Conservation (phyloP, 2,888 invertebrate genomes). For the Epiblema foenella region DNA sequence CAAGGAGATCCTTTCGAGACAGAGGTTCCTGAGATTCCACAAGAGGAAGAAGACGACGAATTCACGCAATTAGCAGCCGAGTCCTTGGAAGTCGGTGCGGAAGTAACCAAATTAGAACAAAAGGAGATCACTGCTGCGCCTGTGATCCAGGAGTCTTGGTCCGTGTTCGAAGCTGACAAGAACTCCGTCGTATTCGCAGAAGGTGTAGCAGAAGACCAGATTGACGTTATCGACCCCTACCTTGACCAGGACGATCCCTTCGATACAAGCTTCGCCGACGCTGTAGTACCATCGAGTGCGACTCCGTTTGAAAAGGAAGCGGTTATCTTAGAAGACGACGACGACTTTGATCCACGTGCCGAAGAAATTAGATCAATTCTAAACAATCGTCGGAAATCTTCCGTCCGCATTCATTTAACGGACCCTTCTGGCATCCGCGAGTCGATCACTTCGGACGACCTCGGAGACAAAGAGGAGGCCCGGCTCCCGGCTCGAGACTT, state of each 20-base stretch:
- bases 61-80: conserved; percentile 92
- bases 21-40: conserved; percentile 46
- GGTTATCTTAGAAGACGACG: conserved; percentile 76
- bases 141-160: conserved; percentile 85
- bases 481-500: conserved; percentile 85
- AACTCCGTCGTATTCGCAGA: conserved; percentile 77
- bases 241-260: conserved; percentile 91
- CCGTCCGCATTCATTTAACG: conserved; percentile 86
- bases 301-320: conserved; percentile 71
- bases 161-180: conserved; percentile 86
- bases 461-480: conserved; percentile 71
- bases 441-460: conserved; percentile 83
- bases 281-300: conserved; percentile 84
- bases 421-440: conserved; percentile 86
- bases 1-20: conserved; percentile 50
- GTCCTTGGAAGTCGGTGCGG: conserved; percentile 86
- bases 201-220: conserved; percentile 77
- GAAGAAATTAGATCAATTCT: conserved; percentile 80
- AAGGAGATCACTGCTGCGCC: conserved; percentile 72
- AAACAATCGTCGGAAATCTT: conserved; percentile 79
- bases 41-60: conserved; percentile 89
- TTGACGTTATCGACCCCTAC: conserved; percentile 77
- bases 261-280: conserved; percentile 93
- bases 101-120: conserved; percentile 76
- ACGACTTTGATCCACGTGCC: conserved; percentile 87